These are phyloP conservation scores for Ptilonorhynchus violaceus DNA, from an alignment of 2,113 vertebrate species.

Conservation along the genomic window DNA sequence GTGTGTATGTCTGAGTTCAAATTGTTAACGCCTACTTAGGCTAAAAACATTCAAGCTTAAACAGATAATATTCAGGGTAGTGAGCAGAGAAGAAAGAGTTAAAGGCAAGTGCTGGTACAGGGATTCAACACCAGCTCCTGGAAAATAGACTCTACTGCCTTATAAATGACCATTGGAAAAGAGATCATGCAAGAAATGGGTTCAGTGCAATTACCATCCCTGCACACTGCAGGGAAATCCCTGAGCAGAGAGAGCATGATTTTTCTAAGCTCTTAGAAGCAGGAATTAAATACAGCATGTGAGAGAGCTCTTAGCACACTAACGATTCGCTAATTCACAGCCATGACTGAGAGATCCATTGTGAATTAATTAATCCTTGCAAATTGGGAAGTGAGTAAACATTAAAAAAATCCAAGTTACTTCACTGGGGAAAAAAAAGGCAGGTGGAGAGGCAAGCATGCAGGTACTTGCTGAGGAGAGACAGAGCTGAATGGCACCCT, in stretches of 20 bases:
- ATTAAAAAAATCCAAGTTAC: background rate
- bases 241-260: background rate
- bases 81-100: background rate
- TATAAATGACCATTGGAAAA: background rate
- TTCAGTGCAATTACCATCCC: background rate
- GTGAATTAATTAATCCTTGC: constrained; percentile 25
- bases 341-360: background rate
- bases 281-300: constrained; percentile 2
- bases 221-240: background rate
- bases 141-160: background rate
- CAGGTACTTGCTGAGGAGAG: background rate
- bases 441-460: background rate
- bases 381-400: background rate
- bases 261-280: background rate
- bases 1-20: background rate
- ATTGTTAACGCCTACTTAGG: background rate
- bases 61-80: background rate
- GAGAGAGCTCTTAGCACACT: background rate
- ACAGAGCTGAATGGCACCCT: background rate
- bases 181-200: background rate
- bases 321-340: background rate
- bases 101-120: background rate
- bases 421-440: background rate
- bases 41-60: background rate
- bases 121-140: background rate